Conservation (phyloP, 2,888 invertebrate genomes). For the Asteroscopus sphinx region DNA sequence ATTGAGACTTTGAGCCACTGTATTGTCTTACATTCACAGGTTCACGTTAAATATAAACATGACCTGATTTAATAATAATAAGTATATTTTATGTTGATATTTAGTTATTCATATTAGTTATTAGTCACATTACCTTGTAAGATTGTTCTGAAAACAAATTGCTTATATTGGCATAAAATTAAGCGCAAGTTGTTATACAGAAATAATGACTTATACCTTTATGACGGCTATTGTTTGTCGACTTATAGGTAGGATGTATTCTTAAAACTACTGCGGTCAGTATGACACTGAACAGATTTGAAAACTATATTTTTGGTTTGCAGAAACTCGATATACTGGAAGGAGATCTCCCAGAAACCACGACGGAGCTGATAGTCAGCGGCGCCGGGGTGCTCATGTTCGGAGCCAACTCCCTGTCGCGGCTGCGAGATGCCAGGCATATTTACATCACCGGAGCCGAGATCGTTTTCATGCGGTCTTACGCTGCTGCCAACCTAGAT, state of each 20-base stretch:
- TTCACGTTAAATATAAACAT: constrained; percentile 46
- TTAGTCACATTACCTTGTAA: constrained; percentile 12
- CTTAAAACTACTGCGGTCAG: constrained; percentile 26
- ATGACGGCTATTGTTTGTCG: constrained; percentile 23
- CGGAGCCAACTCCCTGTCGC: constrained; percentile 88
- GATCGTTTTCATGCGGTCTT: constrained; percentile 88
- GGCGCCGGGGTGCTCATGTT: constrained; percentile 90
- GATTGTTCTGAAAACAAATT: constrained; percentile 3
- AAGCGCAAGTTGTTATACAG: constrained; percentile 8
- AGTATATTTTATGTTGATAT: constrained; percentile 3
- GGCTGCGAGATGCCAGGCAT: constrained; percentile 87
- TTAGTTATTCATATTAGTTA: constrained; percentile 15
- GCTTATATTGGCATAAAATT: constrained; percentile 1
- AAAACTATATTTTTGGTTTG: constrained; percentile 49
- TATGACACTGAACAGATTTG: constrained; percentile 15
- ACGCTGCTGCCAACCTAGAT: constrained; percentile 90
- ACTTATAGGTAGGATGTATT: background rate
- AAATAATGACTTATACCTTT: constrained; percentile 1
- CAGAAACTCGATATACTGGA: constrained; percentile 86
- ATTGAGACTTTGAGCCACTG: constrained; percentile 43
- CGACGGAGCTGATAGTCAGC: constrained; percentile 89
- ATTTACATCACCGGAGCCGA: constrained; percentile 88
- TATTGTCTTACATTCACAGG: constrained; percentile 44
- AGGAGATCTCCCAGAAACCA: constrained; percentile 89
- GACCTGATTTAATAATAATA: constrained; percentile 34